Evolutionary conservation across 1,140 invertebrate genomes (phyloP).

Genomic region (Stegodyphus dumicola): DNA sequence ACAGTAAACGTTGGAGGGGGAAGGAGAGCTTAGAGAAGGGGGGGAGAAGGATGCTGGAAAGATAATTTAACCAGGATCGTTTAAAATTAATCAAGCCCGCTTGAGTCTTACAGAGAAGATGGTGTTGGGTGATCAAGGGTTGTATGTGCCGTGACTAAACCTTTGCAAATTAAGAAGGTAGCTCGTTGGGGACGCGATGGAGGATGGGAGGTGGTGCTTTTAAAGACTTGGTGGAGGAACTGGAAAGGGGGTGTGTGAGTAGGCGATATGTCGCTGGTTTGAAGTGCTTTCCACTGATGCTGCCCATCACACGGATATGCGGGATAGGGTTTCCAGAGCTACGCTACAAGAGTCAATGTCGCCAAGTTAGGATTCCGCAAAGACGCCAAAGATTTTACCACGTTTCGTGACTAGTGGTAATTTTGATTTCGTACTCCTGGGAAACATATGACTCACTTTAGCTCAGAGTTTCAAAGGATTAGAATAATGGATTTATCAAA

Average conservation of each 20-base stretch:
- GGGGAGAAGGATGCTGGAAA: conserved; percentile 16
- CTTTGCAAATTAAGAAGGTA: conserved; percentile 60
- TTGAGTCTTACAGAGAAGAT: background rate
- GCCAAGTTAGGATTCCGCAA: background rate
- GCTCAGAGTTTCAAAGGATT: too few relatives aligned
- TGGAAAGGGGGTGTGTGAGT: background rate
- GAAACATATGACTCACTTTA: too few relatives aligned
- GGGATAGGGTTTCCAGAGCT: conserved; percentile 19
- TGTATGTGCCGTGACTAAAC: conserved; percentile 52
- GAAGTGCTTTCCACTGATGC: conserved; percentile 58
- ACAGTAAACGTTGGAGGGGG: too few relatives aligned
- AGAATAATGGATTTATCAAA: too few relatives aligned
- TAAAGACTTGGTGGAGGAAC: background rate
- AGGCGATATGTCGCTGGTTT: conserved; percentile 43
- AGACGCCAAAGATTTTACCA: background rate
- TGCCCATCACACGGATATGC: conserved; percentile 38
- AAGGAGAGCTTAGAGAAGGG: background rate
- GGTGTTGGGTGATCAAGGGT: conserved; percentile 8
- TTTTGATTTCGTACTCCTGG: too few relatives aligned
- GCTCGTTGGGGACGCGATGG: background rate
- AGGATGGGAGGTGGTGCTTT: background rate
- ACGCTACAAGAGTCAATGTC: background rate
- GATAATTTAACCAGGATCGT: conserved; percentile 60
- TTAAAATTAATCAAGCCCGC: conserved; percentile 55
- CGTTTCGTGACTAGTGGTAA: too few relatives aligned